Percentiles rank a stretch among this genome's conserved stretches.
phyloP scores from a whole-genome alignment of 2,888 invertebrate species.

The Pseudococcus longispinus region DNA sequence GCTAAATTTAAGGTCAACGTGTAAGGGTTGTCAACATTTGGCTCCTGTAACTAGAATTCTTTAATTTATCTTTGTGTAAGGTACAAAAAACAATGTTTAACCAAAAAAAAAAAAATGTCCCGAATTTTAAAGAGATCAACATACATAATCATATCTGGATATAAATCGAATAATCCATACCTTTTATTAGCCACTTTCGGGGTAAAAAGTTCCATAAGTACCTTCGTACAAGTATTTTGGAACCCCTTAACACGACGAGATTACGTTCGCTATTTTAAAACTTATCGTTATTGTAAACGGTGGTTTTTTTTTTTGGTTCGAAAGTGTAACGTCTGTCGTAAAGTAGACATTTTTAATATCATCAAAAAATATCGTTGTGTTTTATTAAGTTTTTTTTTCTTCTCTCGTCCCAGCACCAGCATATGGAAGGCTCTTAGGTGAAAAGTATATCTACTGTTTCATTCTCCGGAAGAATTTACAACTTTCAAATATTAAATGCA shows the following conservation, averaged over 20 bases:
- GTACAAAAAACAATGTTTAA: too few relatives aligned
- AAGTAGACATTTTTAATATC: conserved; percentile 31
- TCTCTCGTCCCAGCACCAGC: not conserved
- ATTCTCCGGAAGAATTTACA: conserved; percentile 12
- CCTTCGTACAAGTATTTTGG: not conserved
- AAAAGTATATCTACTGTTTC: not conserved
- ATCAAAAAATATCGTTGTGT: conserved; percentile 22
- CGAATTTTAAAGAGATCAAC: not conserved
- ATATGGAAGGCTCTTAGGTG: not conserved
- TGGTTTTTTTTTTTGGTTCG: conserved; percentile 3
- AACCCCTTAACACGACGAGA: not conserved
- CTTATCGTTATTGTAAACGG: conserved; percentile 21
- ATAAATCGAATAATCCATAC: not conserved
- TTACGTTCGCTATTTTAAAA: conserved; percentile 18
- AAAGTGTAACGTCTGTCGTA: conserved; percentile 24
- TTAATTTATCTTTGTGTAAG: not conserved
- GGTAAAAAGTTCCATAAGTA: not conserved
- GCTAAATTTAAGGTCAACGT: not conserved
- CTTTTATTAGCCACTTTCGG: not conserved
- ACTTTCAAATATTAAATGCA: conserved; percentile 28
- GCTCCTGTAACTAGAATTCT: not conserved
- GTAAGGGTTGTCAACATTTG: not conserved
- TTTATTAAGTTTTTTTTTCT: conserved; percentile 15
- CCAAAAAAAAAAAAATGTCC: too few relatives aligned
- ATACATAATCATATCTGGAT: not conserved